Base-by-base conservation (phyloP, 2,113 vertebrate species). In the Heterotilapia buettikoferi region DNA sequence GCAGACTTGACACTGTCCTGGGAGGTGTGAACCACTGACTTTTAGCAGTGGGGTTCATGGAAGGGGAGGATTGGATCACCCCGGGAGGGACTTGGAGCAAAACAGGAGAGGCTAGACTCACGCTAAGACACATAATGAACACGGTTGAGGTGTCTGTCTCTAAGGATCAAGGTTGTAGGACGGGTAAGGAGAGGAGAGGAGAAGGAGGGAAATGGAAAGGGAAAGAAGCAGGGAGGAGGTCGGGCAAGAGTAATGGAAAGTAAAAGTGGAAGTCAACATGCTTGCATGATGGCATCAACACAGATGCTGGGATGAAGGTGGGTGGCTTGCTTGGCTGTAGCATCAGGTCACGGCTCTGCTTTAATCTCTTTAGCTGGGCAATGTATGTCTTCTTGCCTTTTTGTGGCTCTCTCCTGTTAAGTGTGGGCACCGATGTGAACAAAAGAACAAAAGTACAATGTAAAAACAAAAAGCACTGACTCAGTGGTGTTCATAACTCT, bases 41-140 rank as follows among this genome's bases (percentile, higher is more conserved):
- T 88, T 84, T 87, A 93, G 38, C 93, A 63, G 88, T n/a, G 84
- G 94, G 94, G 90, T 86, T 90, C 86, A 91, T 84, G 85, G 90
- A 91, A 91, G 63, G 80, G 82, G 86, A 93, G 92, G 93, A 94
- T 95, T 93, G 91, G 84, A 89, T 94, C 92, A 9, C 93, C 54
- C 85, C 83, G 45, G 91, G 92, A 87, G 81, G 68, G 73, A 90
- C 86, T 90, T 33, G n/a, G 89, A 85, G 92, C 80, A 76, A 92
- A 92, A 91, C 71, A 88, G 87, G 52, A 91, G 88, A 88, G 76
- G 88, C 88, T 78, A 84, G 84, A 80, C 54, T 92, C 94, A 90
- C 24, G 85, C 93, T 91, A 86, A 87, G 91, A 80, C 76, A 33
- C 87, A 86, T 89, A 92, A 94, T 91, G 91, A 93, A 92, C 56